Percentiles rank a stretch among this genome's conserved stretches.
Evolutionary conservation across 2,797 vertebrate species (phyloP).

Genomic region (Uromys caudimaculatus): DNA sequence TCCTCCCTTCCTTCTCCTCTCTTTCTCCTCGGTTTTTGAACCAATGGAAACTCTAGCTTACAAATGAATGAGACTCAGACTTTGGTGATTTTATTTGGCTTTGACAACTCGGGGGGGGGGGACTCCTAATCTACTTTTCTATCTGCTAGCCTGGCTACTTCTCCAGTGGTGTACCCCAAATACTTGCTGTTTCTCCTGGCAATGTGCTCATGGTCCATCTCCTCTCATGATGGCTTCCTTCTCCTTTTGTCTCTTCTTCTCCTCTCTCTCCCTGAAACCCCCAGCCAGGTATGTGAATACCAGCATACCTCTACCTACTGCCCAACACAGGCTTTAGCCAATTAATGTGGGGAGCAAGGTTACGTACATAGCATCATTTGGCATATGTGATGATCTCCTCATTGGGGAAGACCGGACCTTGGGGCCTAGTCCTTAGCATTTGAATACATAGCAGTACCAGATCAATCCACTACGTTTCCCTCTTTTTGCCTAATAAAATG

Average conservation of each 20-base stretch:
- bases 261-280: neutral
- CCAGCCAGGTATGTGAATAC: neutral
- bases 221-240: neutral
- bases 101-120: neutral
- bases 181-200: neutral
- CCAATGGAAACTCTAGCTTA: neutral
- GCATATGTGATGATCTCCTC: neutral
- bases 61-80: neutral
- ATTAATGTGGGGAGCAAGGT: neutral
- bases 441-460: neutral
- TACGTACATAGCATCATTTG: neutral
- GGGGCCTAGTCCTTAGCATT: neutral
- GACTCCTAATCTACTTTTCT: neutral
- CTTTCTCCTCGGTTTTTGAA: neutral
- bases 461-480: neutral
- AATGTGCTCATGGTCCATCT: neutral
- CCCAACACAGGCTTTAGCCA: neutral
- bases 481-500: neutral
- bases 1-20: neutral
- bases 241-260: neutral
- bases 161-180: neutral
- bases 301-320: neutral
- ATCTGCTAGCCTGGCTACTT: neutral
- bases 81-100: neutral
- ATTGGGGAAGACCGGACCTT: neutral